These are phyloP conservation scores for Epinotia ramella DNA, from an alignment of 2,888 invertebrate genomes.

Conservation along the genomic window DNA sequence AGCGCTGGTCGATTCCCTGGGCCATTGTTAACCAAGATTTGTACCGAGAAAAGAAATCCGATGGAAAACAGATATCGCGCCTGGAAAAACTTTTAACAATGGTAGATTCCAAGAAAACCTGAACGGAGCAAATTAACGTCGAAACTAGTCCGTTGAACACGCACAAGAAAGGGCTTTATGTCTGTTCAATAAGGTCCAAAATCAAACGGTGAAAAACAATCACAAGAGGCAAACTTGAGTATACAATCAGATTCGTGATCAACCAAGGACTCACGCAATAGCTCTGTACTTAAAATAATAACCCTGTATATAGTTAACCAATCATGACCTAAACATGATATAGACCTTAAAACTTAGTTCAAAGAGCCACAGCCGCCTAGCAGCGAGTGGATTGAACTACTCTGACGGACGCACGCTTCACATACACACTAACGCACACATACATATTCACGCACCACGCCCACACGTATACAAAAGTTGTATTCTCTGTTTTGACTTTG, in stretches of 20 bases:
- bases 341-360: not conserved
- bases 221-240: constrained; percentile 12
- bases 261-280: constrained; percentile 27
- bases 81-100: constrained; percentile 32
- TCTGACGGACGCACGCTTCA: no score
- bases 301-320: constrained; percentile 26
- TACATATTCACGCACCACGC: no score
- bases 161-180: not conserved
- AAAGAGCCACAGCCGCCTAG: not conserved
- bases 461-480: no score
- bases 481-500: no score
- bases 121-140: not conserved
- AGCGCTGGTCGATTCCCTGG: not conserved
- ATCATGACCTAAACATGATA: constrained; percentile 2
- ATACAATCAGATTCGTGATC: constrained; percentile 17
- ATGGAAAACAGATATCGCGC: constrained; percentile 25
- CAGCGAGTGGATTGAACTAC: no score
- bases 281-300: constrained; percentile 27
- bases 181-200: not conserved
- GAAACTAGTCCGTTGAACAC: not conserved
- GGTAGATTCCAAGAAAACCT: constrained; percentile 19
- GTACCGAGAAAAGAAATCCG: constrained; percentile 29
- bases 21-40: constrained; percentile 24
- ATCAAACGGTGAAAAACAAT: not conserved
- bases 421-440: no score